A percentile compares a stretch with the other conserved stretches of the same genome.
phyloP scores from a whole-genome alignment of 2,888 invertebrate genomes.

The Euproctis similis region DNA sequence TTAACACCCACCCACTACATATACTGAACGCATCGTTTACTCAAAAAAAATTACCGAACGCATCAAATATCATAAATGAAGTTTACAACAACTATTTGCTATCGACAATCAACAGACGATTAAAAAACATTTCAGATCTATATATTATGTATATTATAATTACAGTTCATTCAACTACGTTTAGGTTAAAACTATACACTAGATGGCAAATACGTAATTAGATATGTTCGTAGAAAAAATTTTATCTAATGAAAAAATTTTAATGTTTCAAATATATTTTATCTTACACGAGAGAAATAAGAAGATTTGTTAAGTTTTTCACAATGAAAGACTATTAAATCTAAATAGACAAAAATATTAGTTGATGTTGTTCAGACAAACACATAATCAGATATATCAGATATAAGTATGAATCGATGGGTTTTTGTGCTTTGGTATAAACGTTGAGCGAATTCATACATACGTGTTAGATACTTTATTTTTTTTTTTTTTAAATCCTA shows the following conservation, averaged over 20 bases:
- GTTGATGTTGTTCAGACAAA: conserved; percentile 58
- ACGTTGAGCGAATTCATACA: conserved; percentile 72
- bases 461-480: conserved; percentile 66
- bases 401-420: conserved; percentile 71
- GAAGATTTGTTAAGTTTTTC: conserved; percentile 72
- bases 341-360: too few relatives aligned
- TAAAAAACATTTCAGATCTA: conserved; percentile 52
- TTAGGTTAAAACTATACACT: conserved; percentile 39
- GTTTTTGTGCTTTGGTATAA: conserved; percentile 76
- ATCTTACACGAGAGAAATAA: conserved; percentile 39
- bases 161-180: conserved; percentile 26
- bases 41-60: too few relatives aligned
- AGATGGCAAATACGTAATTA: conserved; percentile 48
- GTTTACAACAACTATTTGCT: conserved; percentile 21
- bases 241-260: conserved; percentile 27
- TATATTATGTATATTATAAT: conserved; percentile 20
- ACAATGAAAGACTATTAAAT: conserved; percentile 71
- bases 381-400: conserved; percentile 63
- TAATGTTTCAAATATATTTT: too few relatives aligned
- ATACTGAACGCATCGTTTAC: too few relatives aligned
- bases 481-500: too few relatives aligned
- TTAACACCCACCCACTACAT: conserved; percentile 16
- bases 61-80: conserved; percentile 19
- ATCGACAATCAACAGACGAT: conserved; percentile 26
- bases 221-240: conserved; percentile 44